phyloP scores from a whole-genome alignment of 2,888 invertebrate species.

The Drosophila ezoana region DNA sequence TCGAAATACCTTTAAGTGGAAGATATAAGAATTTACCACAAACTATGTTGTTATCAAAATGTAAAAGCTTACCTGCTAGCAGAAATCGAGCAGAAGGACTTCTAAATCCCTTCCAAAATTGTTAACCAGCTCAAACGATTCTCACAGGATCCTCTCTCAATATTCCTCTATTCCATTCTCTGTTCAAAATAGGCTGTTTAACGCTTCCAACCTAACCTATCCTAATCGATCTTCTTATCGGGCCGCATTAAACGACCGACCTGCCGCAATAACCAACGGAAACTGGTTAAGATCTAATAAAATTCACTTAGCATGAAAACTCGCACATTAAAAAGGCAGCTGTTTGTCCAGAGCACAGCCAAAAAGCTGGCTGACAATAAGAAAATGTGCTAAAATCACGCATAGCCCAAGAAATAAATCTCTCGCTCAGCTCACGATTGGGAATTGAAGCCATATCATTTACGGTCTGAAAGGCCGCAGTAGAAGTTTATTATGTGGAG shows the following conservation, averaged over 20 bases:
- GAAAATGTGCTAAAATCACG: constrained; percentile 66
- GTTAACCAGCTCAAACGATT: background rate
- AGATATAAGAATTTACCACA: too few relatives aligned
- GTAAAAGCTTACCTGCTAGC: background rate
- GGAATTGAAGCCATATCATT: constrained; percentile 11
- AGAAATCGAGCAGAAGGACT: background rate
- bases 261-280: constrained; percentile 81
- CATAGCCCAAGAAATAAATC: constrained; percentile 11
- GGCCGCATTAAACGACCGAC: constrained; percentile 70
- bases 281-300: constrained; percentile 74
- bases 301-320: constrained; percentile 50
- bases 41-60: too few relatives aligned
- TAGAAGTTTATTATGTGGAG: too few relatives aligned
- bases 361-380: constrained; percentile 33
- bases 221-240: constrained; percentile 19
- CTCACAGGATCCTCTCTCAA: background rate
- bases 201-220: constrained; percentile 19
- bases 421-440: background rate
- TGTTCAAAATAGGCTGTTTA: too few relatives aligned
- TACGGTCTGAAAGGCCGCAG: background rate
- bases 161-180: background rate
- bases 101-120: background rate
- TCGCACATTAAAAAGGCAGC: constrained; percentile 15
- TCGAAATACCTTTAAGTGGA: too few relatives aligned
- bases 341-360: constrained; percentile 17